Conservation (phyloP, 35 echinoderm and acorn worm genomes). For the Apostichopus parvimensis region DNA sequence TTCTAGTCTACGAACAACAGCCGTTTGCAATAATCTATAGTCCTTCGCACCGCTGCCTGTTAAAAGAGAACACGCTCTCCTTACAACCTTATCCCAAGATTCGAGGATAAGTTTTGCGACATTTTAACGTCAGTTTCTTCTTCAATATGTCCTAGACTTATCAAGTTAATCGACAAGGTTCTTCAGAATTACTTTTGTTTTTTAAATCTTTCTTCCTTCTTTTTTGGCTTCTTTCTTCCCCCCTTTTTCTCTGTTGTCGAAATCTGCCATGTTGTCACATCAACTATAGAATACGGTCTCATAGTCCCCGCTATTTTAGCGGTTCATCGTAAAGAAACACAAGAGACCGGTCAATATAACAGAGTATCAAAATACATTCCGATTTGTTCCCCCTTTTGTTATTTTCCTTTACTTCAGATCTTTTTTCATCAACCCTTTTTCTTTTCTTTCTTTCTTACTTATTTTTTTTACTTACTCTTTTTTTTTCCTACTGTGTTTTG, state of each 20-base stretch:
- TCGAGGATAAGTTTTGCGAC: slow-evolving; percentile 8
- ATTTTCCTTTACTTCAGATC: slow-evolving; percentile 1
- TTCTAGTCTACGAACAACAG: background rate
- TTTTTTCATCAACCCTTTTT: slow-evolving; percentile 43
- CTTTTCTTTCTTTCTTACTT: background rate
- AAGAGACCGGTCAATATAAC: slow-evolving; percentile 35
- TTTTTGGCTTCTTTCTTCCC: background rate
- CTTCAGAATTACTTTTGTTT: slow-evolving; percentile 33
- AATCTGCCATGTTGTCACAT: slow-evolving; percentile 32
- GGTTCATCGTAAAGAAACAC: background rate
- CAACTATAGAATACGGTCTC: slow-evolving; percentile 33
- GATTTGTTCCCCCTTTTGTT: slow-evolving; percentile 6
- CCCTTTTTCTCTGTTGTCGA: background rate
- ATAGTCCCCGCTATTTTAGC: slow-evolving; percentile 13
- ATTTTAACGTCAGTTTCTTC: slow-evolving; percentile 33
- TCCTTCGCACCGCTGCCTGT: background rate
- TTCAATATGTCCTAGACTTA: slow-evolving; percentile 19
- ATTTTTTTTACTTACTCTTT: slow-evolving; percentile 3
- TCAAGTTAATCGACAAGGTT: slow-evolving; percentile 33
- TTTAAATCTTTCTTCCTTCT: background rate
- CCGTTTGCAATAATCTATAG: background rate
- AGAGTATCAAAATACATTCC: slow-evolving; percentile 45
- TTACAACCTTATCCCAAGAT: background rate
- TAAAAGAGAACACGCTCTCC: background rate
- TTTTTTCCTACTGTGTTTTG: slow-evolving; percentile 25